Evolutionary conservation across 2,113 vertebrate genomes (phyloP).

Genomic region (Tringa solitaria): DNA sequence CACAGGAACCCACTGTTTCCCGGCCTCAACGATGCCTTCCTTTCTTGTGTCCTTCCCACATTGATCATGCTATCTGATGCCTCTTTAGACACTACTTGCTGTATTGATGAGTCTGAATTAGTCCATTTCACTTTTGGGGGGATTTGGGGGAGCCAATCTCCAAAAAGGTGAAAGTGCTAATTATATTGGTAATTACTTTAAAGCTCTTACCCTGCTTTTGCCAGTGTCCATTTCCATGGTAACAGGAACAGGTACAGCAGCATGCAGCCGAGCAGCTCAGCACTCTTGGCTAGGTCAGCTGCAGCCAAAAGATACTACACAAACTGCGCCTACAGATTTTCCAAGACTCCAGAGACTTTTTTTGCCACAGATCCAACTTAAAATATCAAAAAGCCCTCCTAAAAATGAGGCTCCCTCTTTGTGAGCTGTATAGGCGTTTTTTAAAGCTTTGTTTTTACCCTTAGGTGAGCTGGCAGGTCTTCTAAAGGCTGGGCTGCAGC

Average conservation of each 20-base stretch:
- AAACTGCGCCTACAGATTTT: not conserved
- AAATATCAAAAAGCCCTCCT: not conserved
- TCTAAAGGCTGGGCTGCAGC: constrained; percentile 6
- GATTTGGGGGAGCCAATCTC: not conserved
- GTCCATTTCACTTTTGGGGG: not conserved
- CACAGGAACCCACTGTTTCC: not conserved
- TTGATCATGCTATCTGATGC: not conserved
- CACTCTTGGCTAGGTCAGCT: not conserved
- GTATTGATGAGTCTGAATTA: not conserved
- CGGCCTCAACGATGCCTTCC: not conserved
- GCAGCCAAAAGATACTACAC: not conserved
- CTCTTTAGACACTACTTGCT: not conserved
- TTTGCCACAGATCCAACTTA: not conserved
- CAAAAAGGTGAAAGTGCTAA: constrained; percentile 11
- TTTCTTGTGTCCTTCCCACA: not conserved
- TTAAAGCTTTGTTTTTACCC: not conserved
- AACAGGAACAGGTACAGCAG: constrained; percentile 27
- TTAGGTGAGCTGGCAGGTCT: constrained; percentile 22
- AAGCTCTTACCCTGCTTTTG: not conserved
- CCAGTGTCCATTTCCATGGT: constrained; percentile 38
- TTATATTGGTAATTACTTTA: constrained; percentile 6
- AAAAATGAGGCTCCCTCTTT: not conserved
- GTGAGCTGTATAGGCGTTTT: not conserved
- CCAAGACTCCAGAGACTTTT: not conserved
- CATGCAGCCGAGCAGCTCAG: not conserved